A percentile compares a stretch with the other conserved stretches of the same genome.
These are phyloP conservation scores for Rhamnusium bicolor DNA, from an alignment of 2,888 invertebrate species.

Conservation along the genomic window DNA sequence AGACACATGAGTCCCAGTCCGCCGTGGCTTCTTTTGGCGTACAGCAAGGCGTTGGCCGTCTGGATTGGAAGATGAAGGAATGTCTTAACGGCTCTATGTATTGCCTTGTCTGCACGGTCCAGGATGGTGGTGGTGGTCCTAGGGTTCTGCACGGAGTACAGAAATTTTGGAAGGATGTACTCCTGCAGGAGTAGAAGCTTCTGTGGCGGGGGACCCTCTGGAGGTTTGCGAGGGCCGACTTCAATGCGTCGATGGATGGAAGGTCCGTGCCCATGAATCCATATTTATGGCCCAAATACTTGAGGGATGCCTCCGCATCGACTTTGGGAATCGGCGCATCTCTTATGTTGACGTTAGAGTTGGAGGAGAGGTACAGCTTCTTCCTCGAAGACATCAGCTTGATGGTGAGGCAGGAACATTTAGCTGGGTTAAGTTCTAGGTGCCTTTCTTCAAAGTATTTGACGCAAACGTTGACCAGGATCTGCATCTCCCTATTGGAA, in stretches of 20 bases:
- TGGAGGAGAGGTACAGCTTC: conserved; percentile 7
- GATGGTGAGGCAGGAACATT: not conserved
- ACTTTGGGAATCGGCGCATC: not conserved
- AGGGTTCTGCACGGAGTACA: conserved; percentile 58
- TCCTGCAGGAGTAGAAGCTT: conserved; percentile 54
- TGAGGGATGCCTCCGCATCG: conserved; percentile 31
- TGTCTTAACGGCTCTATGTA: conserved; percentile 37
- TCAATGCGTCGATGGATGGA: not conserved
- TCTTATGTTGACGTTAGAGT: not conserved
- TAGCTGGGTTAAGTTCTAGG: not conserved
- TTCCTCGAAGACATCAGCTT: not conserved
- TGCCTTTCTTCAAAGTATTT: not conserved
- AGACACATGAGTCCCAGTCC: conserved; percentile 9
- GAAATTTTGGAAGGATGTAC: not conserved
- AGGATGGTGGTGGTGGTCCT: conserved; percentile 39
- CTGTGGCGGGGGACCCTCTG: conserved; percentile 65
- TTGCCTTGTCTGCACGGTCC: conserved; percentile 31
- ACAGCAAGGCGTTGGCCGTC: too few species aligned
- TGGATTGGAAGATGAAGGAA: conserved; percentile 72
- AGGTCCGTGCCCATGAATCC: not conserved
- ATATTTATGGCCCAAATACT: conserved; percentile 48
- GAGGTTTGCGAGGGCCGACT: conserved; percentile 53
- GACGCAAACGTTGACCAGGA: not conserved
- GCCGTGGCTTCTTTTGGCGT: too few species aligned
- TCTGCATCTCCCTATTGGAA: conserved; percentile 6